Conservation (phyloP, 2,113 vertebrate species). For the Cinclus mexicanus region DNA sequence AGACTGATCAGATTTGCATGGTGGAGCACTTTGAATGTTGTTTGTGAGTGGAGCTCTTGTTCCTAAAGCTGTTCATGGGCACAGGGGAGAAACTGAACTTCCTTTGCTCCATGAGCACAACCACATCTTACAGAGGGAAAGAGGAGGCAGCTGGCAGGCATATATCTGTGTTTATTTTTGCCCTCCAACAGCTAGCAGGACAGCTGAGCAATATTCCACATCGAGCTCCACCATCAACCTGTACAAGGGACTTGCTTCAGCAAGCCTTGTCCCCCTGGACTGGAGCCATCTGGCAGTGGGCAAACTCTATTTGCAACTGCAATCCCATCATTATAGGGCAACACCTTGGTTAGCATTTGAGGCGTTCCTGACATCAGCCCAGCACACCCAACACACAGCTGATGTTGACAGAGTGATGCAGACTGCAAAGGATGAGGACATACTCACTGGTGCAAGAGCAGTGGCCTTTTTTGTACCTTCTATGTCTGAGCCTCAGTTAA, state of each 20-base stretch:
- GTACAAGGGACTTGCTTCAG: not conserved
- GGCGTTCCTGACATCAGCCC: not conserved
- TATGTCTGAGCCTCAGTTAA: not conserved
- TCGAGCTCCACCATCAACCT: not conserved
- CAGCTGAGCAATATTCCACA: not conserved
- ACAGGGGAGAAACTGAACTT: not conserved
- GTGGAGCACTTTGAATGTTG: not conserved
- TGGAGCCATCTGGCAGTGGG: rapidly evolving
- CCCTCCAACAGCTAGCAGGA: not conserved
- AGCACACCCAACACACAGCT: not conserved
- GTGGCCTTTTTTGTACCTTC: not conserved
- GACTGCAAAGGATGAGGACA: not conserved
- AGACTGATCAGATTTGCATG: conserved; percentile 30
- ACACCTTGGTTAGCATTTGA: not conserved
- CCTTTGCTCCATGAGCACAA: not conserved
- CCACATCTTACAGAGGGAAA: not conserved
- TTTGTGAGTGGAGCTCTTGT: conserved; percentile 33
- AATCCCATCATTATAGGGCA: not conserved
- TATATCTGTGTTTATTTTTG: conserved; percentile 18
- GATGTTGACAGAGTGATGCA: not conserved
- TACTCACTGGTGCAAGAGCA: not conserved
- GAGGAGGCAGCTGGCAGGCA: conserved; percentile 23
- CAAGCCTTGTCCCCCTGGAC: not conserved
- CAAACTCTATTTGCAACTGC: not conserved
- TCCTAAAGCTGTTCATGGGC: not conserved